Evolutionary conservation across 2,888 invertebrate genomes (phyloP), one percentile per base, ranked within the genome.

Genomic region (Mimumesa dahlbomi): DNA sequence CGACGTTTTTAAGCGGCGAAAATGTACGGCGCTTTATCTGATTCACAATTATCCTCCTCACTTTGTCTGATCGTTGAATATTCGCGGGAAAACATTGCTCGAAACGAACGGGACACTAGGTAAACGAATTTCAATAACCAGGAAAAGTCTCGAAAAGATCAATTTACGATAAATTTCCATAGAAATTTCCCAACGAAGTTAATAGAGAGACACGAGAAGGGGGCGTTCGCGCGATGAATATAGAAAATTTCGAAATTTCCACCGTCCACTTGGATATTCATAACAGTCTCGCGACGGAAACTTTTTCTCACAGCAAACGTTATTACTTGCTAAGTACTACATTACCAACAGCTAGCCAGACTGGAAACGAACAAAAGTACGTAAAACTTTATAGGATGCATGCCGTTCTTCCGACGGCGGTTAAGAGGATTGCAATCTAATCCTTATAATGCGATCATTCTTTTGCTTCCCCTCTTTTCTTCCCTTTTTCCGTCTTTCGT

Each of bases 391-490:
- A 42, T 50, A 11, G 42, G 22, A 36, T 29, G 52, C 46, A 29
- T 52, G 29, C 46, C 38, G 42, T 18, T 36, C 11, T 11, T 48
- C 21, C 6, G 14, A 14, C 21, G 34, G 34, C 40, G 48, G 29
- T 53, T 56, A 61, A 48, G 42, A 25, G 49, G 45, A 64, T 68
- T 50, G 49, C 46, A 19, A 18, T 61, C 57, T 68, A 68, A 74
- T 68, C 53, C 59, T 59, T 43, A 53, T 68, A 72, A 61, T 53
- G 57, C 34, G 56, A 63, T 72, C 57, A 56, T 56, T 73, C 59
- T 43, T 73, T 64, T 13, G 25, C 22, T 31, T 18, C 25, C 9
- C 6, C 19, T 18, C 25, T 9, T 29, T 11, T 52, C 29, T 46
- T 29, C 14, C 21, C 13, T 13, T 18, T 22, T 21, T 25, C 14